Base-by-base conservation (phyloP, 2,113 vertebrate genomes). In the Stigmatopora argus region DNA sequence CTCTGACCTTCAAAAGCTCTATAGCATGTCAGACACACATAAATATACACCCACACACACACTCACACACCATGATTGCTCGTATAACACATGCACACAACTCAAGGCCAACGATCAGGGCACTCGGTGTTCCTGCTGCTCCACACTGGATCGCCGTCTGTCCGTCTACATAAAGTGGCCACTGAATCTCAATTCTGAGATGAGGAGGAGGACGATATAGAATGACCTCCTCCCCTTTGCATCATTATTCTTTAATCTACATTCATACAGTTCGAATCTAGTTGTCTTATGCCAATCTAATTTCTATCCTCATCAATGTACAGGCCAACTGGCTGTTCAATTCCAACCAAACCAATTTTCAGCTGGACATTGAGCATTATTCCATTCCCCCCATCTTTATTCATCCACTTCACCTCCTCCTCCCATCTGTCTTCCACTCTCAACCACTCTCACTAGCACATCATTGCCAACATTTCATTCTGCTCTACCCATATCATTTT, bases 331-430 rank as follows among this genome's bases (percentile, higher is more conserved):
- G 31, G 21, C 68, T 47, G 44, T 13, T 47, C 34, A 18, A 31
- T 57, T 46, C 49, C 69, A 55, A 67, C 71, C 82, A 87, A 90
- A 87, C 78, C 82, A 87, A 89, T 90, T 89, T 89, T 87, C 84
- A 88, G 87, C 83, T 79, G 74, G 84, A 78, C 84, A 80, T 78
- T 31, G 53, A 56, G 53, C 53, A 5, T 56, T 31, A 56, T 12
- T 13, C 19, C 7, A 80, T 88, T 76, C 86, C 85, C 82, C 85
- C 63, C 61, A 67, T 62, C 62, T 78, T 68, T 74, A 63, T 72
- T 74, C 70, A 70, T 73, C 57, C 71, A 72, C 79, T 61, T 72
- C 71, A 68, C 66, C 68, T 71, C 65, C 38, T 61, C 46, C 56
- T 67, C 60, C 59, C 59, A 61, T 48, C 62, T 62, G 15, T 26